phyloP scores from a whole-genome alignment of 2,113 vertebrate genomes.

The Geococcyx californianus region DNA sequence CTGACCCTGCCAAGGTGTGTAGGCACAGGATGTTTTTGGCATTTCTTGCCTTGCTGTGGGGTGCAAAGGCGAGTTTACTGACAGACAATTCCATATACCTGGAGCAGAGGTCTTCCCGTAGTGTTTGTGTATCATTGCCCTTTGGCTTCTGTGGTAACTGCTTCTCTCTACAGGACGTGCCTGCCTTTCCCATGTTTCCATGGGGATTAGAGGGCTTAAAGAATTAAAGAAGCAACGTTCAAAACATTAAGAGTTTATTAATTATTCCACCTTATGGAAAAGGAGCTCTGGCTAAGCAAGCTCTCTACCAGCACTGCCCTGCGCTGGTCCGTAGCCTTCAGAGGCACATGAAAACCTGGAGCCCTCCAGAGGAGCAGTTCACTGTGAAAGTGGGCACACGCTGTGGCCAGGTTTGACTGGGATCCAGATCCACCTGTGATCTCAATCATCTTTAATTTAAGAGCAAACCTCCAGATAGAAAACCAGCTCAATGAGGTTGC shows the following conservation, averaged over 20 bases:
- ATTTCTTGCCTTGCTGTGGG: background rate
- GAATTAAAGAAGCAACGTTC: background rate
- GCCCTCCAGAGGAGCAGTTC: background rate
- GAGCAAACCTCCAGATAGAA: background rate
- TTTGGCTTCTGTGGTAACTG: rapidly evolving
- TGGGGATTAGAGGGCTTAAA: background rate
- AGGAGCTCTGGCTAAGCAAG: background rate
- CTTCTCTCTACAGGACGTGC: background rate
- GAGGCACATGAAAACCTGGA: background rate
- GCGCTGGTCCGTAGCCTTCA: background rate
- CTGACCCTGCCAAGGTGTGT: constrained; percentile 91
- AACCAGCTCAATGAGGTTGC: background rate
- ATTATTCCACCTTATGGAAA: background rate
- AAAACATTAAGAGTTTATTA: too few relatives aligned
- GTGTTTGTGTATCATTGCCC: rapidly evolving
- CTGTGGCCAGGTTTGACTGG: background rate
- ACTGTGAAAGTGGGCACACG: rapidly evolving
- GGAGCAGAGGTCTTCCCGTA: background rate
- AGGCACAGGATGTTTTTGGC: rapidly evolving
- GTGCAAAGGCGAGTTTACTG: background rate
- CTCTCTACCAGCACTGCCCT: background rate
- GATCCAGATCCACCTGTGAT: background rate
- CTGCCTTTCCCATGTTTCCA: background rate
- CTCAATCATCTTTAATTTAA: background rate
- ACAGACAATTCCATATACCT: rapidly evolving